Evolutionary conservation across 1,140 invertebrate species (phyloP).

Genomic region (Rhyzopertha dominica): DNA sequence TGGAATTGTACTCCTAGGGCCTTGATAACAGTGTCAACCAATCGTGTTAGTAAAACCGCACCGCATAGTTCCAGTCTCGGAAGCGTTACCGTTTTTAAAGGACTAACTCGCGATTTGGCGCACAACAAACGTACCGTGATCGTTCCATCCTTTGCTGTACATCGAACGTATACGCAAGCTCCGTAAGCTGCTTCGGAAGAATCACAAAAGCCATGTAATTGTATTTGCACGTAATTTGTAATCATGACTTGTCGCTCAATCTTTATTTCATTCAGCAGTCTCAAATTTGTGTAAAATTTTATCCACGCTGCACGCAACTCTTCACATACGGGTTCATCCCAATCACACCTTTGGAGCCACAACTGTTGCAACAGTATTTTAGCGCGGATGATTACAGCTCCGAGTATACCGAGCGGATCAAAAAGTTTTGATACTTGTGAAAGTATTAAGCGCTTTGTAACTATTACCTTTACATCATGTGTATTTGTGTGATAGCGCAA

Average conservation of each 20-base stretch:
- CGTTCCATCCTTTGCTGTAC: constrained; percentile 3
- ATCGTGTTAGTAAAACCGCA: constrained; percentile 25
- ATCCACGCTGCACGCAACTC: not conserved
- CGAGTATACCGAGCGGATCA: constrained; percentile 3
- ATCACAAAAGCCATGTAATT: constrained; percentile 40
- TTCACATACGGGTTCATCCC: not conserved
- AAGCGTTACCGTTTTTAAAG: constrained; percentile 22
- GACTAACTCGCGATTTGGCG: constrained; percentile 27
- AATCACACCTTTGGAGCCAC: not conserved
- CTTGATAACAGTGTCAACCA: constrained; percentile 20
- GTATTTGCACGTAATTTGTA: not conserved
- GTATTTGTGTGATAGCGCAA: not conserved
- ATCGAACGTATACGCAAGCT: constrained; percentile 37
- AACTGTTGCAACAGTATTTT: constrained; percentile 5
- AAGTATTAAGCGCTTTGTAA: not conserved
- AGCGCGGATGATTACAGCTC: not conserved
- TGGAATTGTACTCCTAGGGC: constrained; percentile 27
- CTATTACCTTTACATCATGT: not conserved
- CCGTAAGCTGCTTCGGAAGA: constrained; percentile 40
- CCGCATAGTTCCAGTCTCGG: constrained; percentile 21
- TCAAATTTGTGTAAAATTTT: not conserved
- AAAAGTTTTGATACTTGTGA: not conserved
- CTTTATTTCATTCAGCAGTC: not conserved
- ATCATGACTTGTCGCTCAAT: not conserved
- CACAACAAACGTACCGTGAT: constrained; percentile 18